phyloP scores from a whole-genome alignment of 2,888 invertebrate species.

The Leptopterna dolabrata region DNA sequence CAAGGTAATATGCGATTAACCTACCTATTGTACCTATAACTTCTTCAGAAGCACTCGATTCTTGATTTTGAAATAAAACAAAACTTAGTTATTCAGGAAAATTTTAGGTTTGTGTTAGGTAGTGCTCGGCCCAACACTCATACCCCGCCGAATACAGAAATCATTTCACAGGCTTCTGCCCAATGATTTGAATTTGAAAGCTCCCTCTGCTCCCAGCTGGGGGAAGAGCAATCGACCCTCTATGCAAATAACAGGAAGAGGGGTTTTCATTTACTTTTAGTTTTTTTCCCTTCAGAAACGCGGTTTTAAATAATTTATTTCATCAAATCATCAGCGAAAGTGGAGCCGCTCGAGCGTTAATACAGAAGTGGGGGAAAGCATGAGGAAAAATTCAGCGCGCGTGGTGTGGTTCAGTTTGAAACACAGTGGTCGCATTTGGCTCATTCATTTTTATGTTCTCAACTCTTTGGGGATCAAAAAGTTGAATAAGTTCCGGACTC shows the following conservation, averaged over 20 bases:
- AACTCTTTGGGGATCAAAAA: background rate
- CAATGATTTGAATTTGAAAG: conserved; percentile 42
- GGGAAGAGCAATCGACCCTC: conserved; percentile 27
- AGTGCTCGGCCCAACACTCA: no score
- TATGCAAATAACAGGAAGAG: conserved; percentile 27
- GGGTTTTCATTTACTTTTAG: background rate
- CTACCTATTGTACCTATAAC: no score
- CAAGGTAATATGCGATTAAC: no score
- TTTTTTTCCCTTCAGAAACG: background rate
- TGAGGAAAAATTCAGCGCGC: background rate
- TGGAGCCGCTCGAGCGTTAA: conserved; percentile 21
- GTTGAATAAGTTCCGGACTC: no score
- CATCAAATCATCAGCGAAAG: conserved; percentile 30
- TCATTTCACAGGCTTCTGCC: background rate
- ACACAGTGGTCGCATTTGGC: background rate
- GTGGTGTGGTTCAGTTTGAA: background rate
- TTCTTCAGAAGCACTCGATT: no score
- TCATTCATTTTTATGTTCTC: background rate
- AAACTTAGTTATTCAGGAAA: no score
- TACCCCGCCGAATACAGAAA: no score
- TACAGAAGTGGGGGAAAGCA: background rate
- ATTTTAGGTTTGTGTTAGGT: no score
- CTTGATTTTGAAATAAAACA: no score
- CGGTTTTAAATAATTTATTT: conserved; percentile 43
- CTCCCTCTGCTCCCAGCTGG: background rate